Percentiles rank a stretch among this genome's conserved stretches.
Conservation (phyloP, 2,888 invertebrate genomes). For the Drosophila paramelanica region DNA sequence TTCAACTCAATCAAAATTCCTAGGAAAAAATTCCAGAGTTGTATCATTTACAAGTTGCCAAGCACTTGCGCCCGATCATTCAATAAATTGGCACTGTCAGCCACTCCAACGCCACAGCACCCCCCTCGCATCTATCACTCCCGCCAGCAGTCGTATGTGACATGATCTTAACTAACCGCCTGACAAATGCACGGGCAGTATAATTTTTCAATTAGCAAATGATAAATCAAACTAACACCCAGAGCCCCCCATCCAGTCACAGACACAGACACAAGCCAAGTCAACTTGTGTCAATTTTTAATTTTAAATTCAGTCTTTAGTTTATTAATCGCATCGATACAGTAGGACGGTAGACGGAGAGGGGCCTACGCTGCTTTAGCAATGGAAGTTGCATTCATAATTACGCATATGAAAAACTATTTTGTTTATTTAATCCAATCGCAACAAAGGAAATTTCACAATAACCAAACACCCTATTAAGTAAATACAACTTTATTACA, state of each 20-base stretch:
- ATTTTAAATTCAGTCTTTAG: constrained; percentile 68
- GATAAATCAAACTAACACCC: constrained; percentile 80
- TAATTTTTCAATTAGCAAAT: constrained; percentile 81
- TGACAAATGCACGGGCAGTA: constrained; percentile 72
- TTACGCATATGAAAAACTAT: constrained; percentile 55
- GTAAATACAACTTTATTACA: not conserved
- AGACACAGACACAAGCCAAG: constrained; percentile 15
- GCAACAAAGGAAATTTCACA: constrained; percentile 2
- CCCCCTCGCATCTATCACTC: constrained; percentile 1
- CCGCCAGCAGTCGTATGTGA: constrained; percentile 39
- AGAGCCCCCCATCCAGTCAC: constrained; percentile 4
- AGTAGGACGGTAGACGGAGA: not conserved
- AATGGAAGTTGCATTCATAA: constrained; percentile 47
- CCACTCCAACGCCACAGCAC: constrained; percentile 5
- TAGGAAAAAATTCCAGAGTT: constrained; percentile 71
- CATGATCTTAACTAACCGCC: constrained; percentile 75
- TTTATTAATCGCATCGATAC: constrained; percentile 57
- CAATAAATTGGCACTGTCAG: constrained; percentile 75
- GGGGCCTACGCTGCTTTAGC: constrained; percentile 2
- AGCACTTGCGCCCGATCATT: constrained; percentile 60
- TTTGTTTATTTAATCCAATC: constrained; percentile 46
- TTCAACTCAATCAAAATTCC: constrained; percentile 79
- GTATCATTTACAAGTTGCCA: constrained; percentile 68
- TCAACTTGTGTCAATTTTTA: constrained; percentile 51
- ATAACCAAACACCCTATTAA: not conserved